Evolutionary conservation across 2,888 invertebrate species (phyloP).

Genomic region (Tiliacea aurago): DNA sequence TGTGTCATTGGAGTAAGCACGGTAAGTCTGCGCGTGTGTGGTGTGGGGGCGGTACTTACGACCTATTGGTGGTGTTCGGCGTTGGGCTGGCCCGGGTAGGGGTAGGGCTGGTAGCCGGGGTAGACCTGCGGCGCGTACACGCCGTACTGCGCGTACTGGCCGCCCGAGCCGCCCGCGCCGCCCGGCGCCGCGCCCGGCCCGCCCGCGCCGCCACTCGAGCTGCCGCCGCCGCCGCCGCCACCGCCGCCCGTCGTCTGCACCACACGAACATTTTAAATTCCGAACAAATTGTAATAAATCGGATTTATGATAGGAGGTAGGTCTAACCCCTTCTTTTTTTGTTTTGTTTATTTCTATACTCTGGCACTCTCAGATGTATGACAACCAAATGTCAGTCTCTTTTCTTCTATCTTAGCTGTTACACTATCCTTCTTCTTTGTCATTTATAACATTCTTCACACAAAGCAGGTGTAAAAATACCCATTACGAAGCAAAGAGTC

Average conservation of each 20-base stretch:
- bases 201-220: slow-evolving; percentile 45
- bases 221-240: slow-evolving; percentile 42
- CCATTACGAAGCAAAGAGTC: no score
- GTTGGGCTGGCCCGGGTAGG: slow-evolving; percentile 78
- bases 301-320: no score
- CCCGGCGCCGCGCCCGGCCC: slow-evolving; percentile 7
- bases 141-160: slow-evolving; percentile 76
- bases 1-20: slow-evolving; percentile 25
- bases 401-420: no score
- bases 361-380: no score
- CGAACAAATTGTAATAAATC: no score
- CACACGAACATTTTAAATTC: background rate
- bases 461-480: no score
- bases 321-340: no score
- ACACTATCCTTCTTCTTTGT: no score
- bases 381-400: no score
- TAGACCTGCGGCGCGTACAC: slow-evolving; percentile 81
- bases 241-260: slow-evolving; percentile 25
- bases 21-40: background rate
- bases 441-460: no score
- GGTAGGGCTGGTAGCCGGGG: slow-evolving; percentile 79
- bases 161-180: slow-evolving; percentile 18
- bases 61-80: slow-evolving; percentile 80
- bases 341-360: no score
- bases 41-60: slow-evolving; percentile 64